Evolutionary conservation across 1,140 invertebrate species (phyloP), one percentile per base, ranked within the genome.

Genomic region (Brachionus calyciflorus): DNA sequence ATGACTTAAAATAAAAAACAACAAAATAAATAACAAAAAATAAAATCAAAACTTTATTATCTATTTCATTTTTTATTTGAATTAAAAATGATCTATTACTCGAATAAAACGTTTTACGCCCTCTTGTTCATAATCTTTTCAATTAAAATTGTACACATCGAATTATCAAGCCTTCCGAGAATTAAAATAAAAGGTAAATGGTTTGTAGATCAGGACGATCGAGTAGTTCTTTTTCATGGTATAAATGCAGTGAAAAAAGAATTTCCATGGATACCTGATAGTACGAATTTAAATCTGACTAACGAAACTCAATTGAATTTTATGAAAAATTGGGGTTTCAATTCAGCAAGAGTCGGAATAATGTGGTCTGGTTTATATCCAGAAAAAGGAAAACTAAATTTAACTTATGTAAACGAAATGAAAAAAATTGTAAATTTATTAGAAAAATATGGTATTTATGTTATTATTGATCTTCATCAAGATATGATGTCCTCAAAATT

Each of bases 391-490:
- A n/a, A 53, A 28, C 65, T 76, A 12, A 81, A 81, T 57, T n/a
- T 49, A 10, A 79, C 80, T 5, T 81, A 81, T 46, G 48, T 81
- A n/a, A 37, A 68, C 12, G 77, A 77, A 21, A 41, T 81, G 68
- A n/a, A 57, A 19, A 51, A 55, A 12, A 81, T 81, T 41, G 78
- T 81, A 5, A 44, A 78, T 9, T 53, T 28, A 6, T 51, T 80
- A 17, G 79, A 55, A 48, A 55, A 78, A 28, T 48, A 78, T 44
- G 80, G 80, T 24, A 80, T 81, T 12, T 80, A 79, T 63, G 76
- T 76, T 21, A 78, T 81, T n/a, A 33, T 81, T 14, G 81, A 81
- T 68, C 78, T 81, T 76, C 81, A 81, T 33, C 81, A 81, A 78
- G 81, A 81, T 68, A 80, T 77, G 49, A 55, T 65, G 60, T 65